These are phyloP conservation scores for Sphaeramia orbicularis DNA, from an alignment of 2,797 vertebrate species.

Conservation along the genomic window DNA sequence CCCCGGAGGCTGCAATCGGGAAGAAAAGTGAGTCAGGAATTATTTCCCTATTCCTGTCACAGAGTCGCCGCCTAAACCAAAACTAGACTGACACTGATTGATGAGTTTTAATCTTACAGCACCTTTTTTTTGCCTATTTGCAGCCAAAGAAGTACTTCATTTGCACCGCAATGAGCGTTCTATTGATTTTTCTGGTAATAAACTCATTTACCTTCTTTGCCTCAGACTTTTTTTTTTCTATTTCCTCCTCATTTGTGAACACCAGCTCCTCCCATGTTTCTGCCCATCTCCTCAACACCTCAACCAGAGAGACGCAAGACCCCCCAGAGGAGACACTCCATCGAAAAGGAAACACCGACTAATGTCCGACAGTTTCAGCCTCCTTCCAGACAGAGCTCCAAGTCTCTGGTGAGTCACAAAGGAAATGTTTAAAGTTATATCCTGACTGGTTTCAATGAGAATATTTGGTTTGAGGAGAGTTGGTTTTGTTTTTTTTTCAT, in stretches of 20 bases:
- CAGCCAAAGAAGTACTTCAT: conserved; percentile 1
- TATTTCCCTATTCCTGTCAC: neutral
- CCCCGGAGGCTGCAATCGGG: conserved; percentile 86
- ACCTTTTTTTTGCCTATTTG: neutral
- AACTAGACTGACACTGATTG: conserved; percentile 4
- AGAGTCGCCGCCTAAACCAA: neutral
- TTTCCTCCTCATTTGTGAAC: conserved; percentile 10
- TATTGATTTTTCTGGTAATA: neutral
- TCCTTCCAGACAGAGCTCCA: conserved; percentile 92
- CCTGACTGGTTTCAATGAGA: too few species aligned
- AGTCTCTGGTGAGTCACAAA: too few species aligned
- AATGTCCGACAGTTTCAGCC: conserved; percentile 93
- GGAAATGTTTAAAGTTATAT: too few species aligned
- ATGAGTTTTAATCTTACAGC: conserved; percentile 30
- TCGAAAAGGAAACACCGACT: conserved; percentile 97
- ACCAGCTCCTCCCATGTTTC: conserved; percentile 93
- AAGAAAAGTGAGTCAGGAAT: conserved; percentile 91
- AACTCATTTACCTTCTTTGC: too few species aligned
- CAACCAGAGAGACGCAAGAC: conserved; percentile 95
- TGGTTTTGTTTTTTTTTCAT: too few species aligned
- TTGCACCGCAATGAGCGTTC: neutral
- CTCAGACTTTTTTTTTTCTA: too few species aligned
- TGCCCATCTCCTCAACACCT: conserved; percentile 98
- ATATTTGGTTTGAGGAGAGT: too few species aligned
- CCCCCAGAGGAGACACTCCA: conserved; percentile 95